Evolutionary conservation across 2,888 invertebrate genomes (phyloP).

Genomic region (Ophraella communa): DNA sequence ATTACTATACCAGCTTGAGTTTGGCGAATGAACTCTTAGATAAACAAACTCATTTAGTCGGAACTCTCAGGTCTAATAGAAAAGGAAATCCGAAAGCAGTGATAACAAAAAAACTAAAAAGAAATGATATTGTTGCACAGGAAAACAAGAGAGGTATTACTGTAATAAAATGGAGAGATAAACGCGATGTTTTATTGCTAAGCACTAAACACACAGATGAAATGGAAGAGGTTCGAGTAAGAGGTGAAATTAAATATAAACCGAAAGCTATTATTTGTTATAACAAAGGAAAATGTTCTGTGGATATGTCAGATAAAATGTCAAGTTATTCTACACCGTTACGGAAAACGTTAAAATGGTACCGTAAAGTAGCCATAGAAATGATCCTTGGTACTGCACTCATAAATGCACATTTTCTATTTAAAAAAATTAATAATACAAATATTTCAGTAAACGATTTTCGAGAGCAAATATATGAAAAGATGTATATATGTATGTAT

Average conservation of each 20-base stretch:
- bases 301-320: conserved; percentile 39
- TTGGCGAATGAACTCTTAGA: conserved; percentile 9
- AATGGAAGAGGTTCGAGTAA: background rate
- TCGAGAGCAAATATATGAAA: background rate
- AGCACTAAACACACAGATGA: conserved; percentile 29
- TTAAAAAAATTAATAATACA: too few species aligned
- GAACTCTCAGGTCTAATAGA: conserved; percentile 7
- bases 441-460: conserved; percentile 2
- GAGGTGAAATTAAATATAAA: conserved; percentile 20
- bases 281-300: conserved; percentile 35
- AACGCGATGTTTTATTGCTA: conserved; percentile 30
- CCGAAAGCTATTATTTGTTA: conserved; percentile 36
- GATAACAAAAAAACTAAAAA: background rate
- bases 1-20: conserved; percentile 8
- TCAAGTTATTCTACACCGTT: background rate
- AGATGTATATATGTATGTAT: too few species aligned
- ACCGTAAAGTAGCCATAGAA: conserved; percentile 32
- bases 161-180: conserved; percentile 33
- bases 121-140: too few species aligned
- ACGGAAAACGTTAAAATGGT: conserved; percentile 30
- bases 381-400: background rate
- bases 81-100: conserved; percentile 1
- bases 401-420: conserved; percentile 1
- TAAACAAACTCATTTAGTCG: conserved; percentile 15
- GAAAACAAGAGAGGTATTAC: background rate